Evolutionary conservation across 2,888 invertebrate species (phyloP).

Genomic region (Drosophila anceps): DNA sequence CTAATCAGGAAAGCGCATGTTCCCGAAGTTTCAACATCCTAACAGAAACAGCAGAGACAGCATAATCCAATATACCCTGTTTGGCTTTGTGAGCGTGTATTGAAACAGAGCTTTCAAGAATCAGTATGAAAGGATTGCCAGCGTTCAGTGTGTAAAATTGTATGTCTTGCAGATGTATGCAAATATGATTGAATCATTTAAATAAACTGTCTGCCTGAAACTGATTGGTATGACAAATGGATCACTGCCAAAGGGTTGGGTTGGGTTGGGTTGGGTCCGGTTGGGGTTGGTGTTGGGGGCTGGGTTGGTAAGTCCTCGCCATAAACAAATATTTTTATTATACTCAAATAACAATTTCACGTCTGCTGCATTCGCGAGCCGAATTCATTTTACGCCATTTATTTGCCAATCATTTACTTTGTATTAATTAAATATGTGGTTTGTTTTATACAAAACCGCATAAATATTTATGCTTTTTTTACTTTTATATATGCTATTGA

Average conservation of each 20-base stretch:
- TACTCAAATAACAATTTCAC: constrained; percentile 59
- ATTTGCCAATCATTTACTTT: constrained; percentile 78
- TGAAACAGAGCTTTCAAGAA: constrained; percentile 32
- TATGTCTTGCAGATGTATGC: constrained; percentile 13
- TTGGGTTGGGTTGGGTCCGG: neutral
- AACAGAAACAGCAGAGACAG: neutral
- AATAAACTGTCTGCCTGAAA: constrained; percentile 52
- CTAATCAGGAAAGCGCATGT: too few species aligned
- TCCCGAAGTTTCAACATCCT: neutral
- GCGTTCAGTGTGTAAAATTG: constrained; percentile 10
- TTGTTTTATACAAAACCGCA: constrained; percentile 38
- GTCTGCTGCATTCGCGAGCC: constrained; percentile 53
- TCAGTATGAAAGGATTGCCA: constrained; percentile 8
- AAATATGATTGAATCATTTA: constrained; percentile 56
- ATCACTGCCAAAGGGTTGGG: neutral
- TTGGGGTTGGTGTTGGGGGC: neutral
- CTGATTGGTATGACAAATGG: constrained; percentile 6
- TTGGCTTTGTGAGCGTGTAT: neutral
- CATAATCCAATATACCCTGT: neutral
- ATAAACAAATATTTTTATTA: constrained; percentile 64
- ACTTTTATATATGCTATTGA: constrained; percentile 13
- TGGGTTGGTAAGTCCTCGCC: constrained; percentile 6
- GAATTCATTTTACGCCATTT: constrained; percentile 63
- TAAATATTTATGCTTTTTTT: constrained; percentile 49
- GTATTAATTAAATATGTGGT: constrained; percentile 78